Percentiles rank a stretch among this genome's conserved stretches.
Evolutionary conservation across 2,888 invertebrate genomes (phyloP).

Genomic region (Ypsolopha scabrella): DNA sequence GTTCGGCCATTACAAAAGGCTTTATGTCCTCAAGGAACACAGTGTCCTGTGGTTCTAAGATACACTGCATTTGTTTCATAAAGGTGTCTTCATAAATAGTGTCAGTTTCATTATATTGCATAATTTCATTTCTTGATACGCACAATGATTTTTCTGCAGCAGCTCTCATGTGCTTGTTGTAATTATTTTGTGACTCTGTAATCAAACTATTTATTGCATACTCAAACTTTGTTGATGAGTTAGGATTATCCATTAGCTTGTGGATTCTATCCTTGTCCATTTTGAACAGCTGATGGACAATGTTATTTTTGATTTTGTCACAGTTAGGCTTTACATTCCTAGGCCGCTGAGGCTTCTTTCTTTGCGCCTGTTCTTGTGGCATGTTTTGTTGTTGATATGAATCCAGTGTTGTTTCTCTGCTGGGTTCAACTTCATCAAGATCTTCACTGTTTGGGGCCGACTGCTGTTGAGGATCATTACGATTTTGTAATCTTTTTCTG

Average conservation of each 20-base stretch:
- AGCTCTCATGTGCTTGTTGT: slow-evolving; percentile 52
- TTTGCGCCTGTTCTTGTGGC: slow-evolving; percentile 24
- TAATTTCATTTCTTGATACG: slow-evolving; percentile 52
- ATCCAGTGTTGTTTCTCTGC: slow-evolving; percentile 12
- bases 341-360: slow-evolving; percentile 19
- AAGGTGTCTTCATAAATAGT: slow-evolving; percentile 80
- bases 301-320: slow-evolving; percentile 58
- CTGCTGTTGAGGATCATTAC: slow-evolving; percentile 34
- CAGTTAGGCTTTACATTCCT: slow-evolving; percentile 38
- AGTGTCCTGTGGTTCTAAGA: slow-evolving; percentile 69
- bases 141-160: slow-evolving; percentile 58
- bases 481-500: slow-evolving; percentile 39
- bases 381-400: slow-evolving; percentile 12
- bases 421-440: slow-evolving; percentile 15
- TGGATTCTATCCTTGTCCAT: slow-evolving; percentile 64
- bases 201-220: slow-evolving; percentile 61
- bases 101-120: slow-evolving; percentile 71
- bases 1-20: slow-evolving; percentile 70
- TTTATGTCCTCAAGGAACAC: slow-evolving; percentile 69
- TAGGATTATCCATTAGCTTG: slow-evolving; percentile 60
- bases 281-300: slow-evolving; percentile 60
- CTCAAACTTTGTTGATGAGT: slow-evolving; percentile 63
- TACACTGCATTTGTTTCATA: slow-evolving; percentile 76
- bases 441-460: slow-evolving; percentile 17
- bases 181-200: slow-evolving; percentile 61